phyloP scores from a whole-genome alignment of 64 coral and sea anemone genomes.

The Platygyra sinensis region DNA sequence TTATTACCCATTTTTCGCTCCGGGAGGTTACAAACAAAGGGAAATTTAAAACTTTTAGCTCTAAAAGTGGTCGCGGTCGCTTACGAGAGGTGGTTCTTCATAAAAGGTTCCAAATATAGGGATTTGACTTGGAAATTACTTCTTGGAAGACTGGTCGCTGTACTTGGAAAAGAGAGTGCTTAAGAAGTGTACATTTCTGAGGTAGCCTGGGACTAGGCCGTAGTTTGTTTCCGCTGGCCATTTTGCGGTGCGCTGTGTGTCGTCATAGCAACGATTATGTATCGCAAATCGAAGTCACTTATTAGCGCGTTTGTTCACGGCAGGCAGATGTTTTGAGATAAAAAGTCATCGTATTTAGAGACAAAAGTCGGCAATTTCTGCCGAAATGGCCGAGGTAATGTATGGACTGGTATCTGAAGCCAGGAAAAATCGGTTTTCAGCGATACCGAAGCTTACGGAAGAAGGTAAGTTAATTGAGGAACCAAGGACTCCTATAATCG shows the following conservation, averaged over 20 bases:
- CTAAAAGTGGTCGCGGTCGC: no score
- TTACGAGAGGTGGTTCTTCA: no score
- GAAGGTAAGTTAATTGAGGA: slow-evolving; percentile 66
- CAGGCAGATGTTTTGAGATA: not conserved
- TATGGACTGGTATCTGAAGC: slow-evolving; percentile 85
- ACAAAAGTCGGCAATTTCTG: slow-evolving; percentile 25
- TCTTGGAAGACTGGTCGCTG: no score
- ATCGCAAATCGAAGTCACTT: not conserved
- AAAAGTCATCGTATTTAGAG: not conserved
- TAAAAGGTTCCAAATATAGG: no score
- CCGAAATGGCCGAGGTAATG: slow-evolving; percentile 94
- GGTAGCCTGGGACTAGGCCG: not conserved
- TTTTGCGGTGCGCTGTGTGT: not conserved
- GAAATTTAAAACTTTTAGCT: no score
- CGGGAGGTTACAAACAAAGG: no score
- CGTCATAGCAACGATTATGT: slow-evolving; percentile 52
- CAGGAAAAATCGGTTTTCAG: slow-evolving; percentile 89
- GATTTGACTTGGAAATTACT: not conserved
- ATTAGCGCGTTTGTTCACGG: not conserved
- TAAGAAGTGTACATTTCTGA: no score
- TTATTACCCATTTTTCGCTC: no score
- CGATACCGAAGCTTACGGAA: slow-evolving; percentile 95
- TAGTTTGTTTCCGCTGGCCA: slow-evolving; percentile 16
- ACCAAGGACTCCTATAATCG: not conserved
- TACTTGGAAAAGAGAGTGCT: no score